Base-by-base conservation (phyloP, 2,113 vertebrate genomes). In the Poeciliopsis occidentalis region DNA sequence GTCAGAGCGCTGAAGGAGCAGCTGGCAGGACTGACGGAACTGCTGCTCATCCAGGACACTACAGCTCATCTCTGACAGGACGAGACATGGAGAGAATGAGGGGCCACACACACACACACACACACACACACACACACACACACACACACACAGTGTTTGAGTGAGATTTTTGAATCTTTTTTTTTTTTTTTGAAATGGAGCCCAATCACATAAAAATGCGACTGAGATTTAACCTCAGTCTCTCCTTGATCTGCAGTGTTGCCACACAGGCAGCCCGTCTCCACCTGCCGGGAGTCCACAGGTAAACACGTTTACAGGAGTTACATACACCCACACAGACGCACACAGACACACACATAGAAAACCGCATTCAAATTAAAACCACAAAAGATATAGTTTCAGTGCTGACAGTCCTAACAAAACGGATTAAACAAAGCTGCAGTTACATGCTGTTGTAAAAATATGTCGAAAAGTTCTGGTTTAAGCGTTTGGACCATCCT, bases 1-100 rank as follows among this genome's bases (percentile, higher is more conserved):
- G 71, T 95, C 86, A 0, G 97, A 97, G 73, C 88, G 94, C 60
- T 94, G 93, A 65, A 97, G 82, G 69, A 99, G 93, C 72, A 95
- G 93, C 85, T 84, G 85, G 84, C 98, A 98, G 88, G 82, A 93
- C 60, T 63, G 82, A 13, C 77, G 79, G 90, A 98, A 98, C 47
- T 47, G 64, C 65, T 92, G 81, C 84, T 97, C 96, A 81, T 95
- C 95, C 87, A 97, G 79, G 76, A 79, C 84, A 34, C 62, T 31
- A 0, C 0, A 27, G n/a, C 60, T 86, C 90, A 90, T 92, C 44
- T 75, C 73, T 81, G 72, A 8, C 31, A 2, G 13, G 60, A 37
- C 34, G 34, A 61, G 26, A 12, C 44, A 47, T 47, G 44, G 44
- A 47, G 44, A 47, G 5, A 15, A 47, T 17, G 44, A 47, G 13